A percentile compares a stretch with the other conserved stretches of the same genome.
These are phyloP conservation scores for Eulemur rubriventer DNA, from an alignment of 2,797 vertebrate species.

Conservation along the genomic window DNA sequence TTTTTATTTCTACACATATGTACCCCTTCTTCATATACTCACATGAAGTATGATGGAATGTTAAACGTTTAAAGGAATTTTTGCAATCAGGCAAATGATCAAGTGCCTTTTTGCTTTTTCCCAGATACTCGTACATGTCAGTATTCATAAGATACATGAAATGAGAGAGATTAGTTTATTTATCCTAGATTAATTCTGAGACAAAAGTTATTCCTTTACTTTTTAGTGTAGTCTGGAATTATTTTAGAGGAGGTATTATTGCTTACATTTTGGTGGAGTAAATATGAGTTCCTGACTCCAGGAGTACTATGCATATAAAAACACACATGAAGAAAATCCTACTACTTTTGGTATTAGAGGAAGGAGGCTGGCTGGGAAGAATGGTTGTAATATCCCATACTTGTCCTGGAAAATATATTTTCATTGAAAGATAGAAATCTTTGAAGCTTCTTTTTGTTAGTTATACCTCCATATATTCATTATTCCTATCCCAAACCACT, in stretches of 20 bases:
- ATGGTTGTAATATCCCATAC: background rate
- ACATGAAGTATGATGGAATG: background rate
- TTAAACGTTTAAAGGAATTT: background rate
- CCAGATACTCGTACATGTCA: background rate
- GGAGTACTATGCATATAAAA: background rate
- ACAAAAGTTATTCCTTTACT: slow-evolving; percentile 38
- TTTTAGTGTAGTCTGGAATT: slow-evolving; percentile 6
- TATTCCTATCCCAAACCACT: background rate
- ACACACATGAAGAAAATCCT: background rate
- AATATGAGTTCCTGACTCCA: background rate
- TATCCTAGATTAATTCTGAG: slow-evolving; percentile 48
- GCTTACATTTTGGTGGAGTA: background rate
- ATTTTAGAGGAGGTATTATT: background rate
- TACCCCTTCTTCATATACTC: slow-evolving; percentile 40
- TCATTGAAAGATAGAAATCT: background rate
- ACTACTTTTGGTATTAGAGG: background rate
- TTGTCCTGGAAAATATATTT: slow-evolving; percentile 34
- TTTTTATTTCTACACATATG: slow-evolving; percentile 35
- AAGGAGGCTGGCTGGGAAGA: background rate
- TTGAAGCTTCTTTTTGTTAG: slow-evolving; percentile 1
- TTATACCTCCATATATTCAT: slow-evolving; percentile 26
- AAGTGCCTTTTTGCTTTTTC: background rate
- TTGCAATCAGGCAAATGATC: background rate
- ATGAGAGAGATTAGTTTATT: background rate
- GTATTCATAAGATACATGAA: background rate